phyloP scores from a whole-genome alignment of 2,888 invertebrate genomes.

The Ormyrus pomaceus region DNA sequence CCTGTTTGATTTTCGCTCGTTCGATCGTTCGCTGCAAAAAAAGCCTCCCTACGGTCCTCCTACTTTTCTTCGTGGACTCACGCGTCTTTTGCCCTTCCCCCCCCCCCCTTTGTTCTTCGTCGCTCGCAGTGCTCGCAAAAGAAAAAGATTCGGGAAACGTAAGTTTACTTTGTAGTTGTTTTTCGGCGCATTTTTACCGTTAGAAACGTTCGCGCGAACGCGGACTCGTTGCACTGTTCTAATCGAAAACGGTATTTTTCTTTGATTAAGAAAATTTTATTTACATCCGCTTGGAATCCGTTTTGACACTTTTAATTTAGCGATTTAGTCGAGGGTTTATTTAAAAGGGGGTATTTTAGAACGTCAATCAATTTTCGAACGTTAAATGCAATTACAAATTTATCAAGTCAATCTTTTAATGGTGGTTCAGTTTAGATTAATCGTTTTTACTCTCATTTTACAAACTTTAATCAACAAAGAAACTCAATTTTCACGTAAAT shows the following conservation, averaged over 20 bases:
- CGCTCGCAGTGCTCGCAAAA: constrained; percentile 5
- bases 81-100: too few species aligned
- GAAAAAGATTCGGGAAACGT: constrained; percentile 8
- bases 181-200: constrained; percentile 11
- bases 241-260: neutral
- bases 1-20: constrained; percentile 51
- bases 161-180: neutral
- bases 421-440: constrained; percentile 22
- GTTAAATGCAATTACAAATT: constrained; percentile 35
- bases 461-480: constrained; percentile 50
- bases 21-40: constrained; percentile 8
- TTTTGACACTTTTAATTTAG: neutral
- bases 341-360: constrained; percentile 9
- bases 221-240: constrained; percentile 1
- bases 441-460: constrained; percentile 35
- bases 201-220: neutral
- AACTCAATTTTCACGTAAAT: constrained; percentile 28
- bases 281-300: constrained; percentile 14
- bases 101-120: too few species aligned
- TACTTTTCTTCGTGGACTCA: neutral
- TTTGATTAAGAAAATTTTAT: constrained; percentile 36
- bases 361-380: neutral
- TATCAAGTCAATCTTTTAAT: constrained; percentile 25
- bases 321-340: constrained; percentile 1
- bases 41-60: neutral